Conservation (phyloP, 1,140 invertebrate species). For the Platorchestia sp. region DNA sequence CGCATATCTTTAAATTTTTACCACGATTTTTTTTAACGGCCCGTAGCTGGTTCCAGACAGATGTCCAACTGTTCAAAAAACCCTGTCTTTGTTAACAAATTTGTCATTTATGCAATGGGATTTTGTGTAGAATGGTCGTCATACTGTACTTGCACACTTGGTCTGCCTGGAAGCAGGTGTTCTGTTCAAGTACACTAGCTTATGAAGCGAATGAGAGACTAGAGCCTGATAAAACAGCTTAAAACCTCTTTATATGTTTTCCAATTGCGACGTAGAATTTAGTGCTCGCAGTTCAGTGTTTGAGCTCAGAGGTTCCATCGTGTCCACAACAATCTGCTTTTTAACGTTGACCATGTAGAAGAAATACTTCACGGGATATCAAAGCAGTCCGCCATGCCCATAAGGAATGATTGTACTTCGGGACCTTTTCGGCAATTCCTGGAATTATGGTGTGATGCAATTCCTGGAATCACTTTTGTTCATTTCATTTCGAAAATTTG, state of each 20-base stretch:
- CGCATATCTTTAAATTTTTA: background rate
- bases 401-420: too few relatives aligned
- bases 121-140: background rate
- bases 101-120: background rate
- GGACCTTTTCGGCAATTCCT: too few relatives aligned
- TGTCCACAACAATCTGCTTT: background rate
- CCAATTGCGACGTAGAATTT: background rate
- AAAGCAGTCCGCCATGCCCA: too few relatives aligned
- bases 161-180: background rate
- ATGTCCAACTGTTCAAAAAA: background rate
- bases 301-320: background rate
- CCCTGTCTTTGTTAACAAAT: background rate
- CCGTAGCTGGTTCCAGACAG: background rate
- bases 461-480: too few relatives aligned
- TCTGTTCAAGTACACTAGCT: background rate
- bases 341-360: background rate
- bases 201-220: background rate
- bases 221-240: background rate
- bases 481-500: too few relatives aligned
- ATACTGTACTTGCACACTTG: background rate
- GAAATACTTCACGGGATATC: background rate
- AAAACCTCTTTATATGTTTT: background rate
- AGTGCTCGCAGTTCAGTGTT: background rate
- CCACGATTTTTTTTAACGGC: background rate
- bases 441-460: too few relatives aligned